These are phyloP conservation scores for Centrocercus urophasianus DNA, from an alignment of 2,113 vertebrate species.

Conservation along the genomic window DNA sequence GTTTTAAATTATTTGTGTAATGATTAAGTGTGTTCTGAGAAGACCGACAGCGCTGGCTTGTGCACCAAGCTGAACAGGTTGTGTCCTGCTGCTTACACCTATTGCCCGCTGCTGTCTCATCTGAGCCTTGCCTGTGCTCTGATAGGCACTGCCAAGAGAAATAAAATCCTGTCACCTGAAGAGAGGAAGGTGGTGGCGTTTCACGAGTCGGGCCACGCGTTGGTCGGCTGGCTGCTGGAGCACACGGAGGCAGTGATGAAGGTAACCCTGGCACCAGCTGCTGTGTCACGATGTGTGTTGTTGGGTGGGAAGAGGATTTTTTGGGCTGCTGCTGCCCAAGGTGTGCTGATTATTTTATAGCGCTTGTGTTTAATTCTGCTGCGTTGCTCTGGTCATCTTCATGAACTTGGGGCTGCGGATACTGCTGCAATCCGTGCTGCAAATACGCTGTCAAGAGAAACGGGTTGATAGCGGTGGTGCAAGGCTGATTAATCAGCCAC, in stretches of 20 bases:
- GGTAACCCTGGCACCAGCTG: slow-evolving; percentile 68
- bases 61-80: not conserved
- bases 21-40: not conserved
- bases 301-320: not conserved
- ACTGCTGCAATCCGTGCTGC: not conserved
- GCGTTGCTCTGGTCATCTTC: not conserved
- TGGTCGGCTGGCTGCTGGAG: slow-evolving; percentile 96
- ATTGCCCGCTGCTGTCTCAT: fast-evolving
- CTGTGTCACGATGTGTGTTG: fast-evolving
- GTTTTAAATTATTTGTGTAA: not conserved
- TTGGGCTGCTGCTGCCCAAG: not conserved
- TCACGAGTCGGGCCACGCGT: slow-evolving; percentile 92
- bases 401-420: not conserved
- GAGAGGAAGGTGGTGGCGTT: slow-evolving; percentile 93
- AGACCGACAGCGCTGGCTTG: not conserved
- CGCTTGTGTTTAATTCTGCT: not conserved
- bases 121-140: not conserved
- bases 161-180: slow-evolving; percentile 91
- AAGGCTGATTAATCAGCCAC: not conserved
- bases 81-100: not conserved
- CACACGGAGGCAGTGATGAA: slow-evolving; percentile 97
- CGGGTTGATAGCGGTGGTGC: not conserved
- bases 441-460: not conserved
- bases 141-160: slow-evolving; percentile 93
- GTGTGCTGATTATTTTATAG: fast-evolving